Evolutionary conservation across 2,113 vertebrate genomes (phyloP).

Genomic region (Terrapene triunguis): DNA sequence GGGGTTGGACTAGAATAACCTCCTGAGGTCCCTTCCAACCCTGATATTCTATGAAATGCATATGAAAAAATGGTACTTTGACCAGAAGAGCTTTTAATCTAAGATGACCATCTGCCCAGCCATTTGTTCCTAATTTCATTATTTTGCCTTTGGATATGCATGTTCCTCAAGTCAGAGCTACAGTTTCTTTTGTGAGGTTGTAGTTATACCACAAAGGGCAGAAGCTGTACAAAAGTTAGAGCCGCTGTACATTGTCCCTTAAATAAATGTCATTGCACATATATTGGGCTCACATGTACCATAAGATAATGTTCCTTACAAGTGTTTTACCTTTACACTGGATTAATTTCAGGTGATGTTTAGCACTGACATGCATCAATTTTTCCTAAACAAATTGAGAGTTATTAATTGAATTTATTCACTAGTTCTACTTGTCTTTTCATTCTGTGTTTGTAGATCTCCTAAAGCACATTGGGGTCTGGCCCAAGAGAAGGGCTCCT

Average conservation of each 20-base stretch:
- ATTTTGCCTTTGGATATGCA: neutral
- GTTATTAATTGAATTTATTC: neutral
- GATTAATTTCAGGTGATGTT: neutral
- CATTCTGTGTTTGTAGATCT: neutral
- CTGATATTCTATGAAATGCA: rapidly evolving
- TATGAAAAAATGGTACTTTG: rapidly evolving
- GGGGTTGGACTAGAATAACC: too few species aligned
- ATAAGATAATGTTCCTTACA: neutral
- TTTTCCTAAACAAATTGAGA: neutral
- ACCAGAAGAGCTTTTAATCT: neutral
- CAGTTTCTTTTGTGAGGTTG: neutral
- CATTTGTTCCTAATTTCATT: neutral
- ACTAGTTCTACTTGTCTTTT: neutral
- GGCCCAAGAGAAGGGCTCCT: neutral
- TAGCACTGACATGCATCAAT: neutral
- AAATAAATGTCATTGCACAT: neutral
- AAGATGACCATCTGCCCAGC: neutral
- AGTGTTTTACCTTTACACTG: neutral
- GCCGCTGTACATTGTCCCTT: neutral
- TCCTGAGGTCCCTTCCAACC: too few species aligned
- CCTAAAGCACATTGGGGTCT: neutral
- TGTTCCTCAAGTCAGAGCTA: neutral
- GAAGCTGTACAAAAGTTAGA: neutral
- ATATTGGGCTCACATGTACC: neutral
- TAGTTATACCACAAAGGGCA: neutral